Conservation (phyloP, 2,797 vertebrate species). For the Podargus strigoides region DNA sequence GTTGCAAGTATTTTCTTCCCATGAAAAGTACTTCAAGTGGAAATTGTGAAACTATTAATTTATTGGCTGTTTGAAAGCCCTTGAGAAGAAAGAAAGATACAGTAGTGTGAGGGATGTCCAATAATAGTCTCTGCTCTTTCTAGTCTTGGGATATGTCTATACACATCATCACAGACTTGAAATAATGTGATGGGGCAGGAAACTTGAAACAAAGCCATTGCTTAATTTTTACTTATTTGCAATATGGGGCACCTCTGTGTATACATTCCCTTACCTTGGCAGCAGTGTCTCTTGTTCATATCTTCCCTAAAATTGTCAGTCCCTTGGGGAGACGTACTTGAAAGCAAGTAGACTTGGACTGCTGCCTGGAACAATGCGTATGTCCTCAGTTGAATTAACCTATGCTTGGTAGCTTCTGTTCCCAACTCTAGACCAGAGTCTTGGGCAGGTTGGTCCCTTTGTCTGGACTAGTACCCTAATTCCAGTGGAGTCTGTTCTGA, state of each 20-base stretch:
- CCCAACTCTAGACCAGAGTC: not conserved
- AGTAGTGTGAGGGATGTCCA: not conserved
- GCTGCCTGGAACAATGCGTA: not conserved
- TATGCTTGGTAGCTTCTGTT: not conserved
- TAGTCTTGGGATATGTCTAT: not conserved
- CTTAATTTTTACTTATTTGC: not conserved
- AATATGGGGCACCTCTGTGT: not conserved
- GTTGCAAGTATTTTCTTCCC: not conserved
- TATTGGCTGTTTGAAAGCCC: constrained; percentile 17
- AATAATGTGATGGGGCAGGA: not conserved
- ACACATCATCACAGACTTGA: not conserved
- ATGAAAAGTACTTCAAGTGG: constrained; percentile 1
- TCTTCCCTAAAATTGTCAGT: not conserved
- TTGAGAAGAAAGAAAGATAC: constrained; percentile 2
- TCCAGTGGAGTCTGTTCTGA: not conserved
- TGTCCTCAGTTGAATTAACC: not conserved
- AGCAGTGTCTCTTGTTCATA: not conserved
- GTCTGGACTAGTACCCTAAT: not conserved
- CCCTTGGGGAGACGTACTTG: not conserved
- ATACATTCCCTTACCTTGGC: not conserved
- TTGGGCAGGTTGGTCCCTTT: not conserved
- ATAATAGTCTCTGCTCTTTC: not conserved
- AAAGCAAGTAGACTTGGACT: not conserved
- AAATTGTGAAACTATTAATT: constrained; percentile 2
- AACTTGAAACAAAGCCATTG: not conserved